A percentile compares a stretch with the other conserved stretches of the same genome.
These are phyloP conservation scores for Acyrthosiphon pisum DNA, from an alignment of 1,140 invertebrate species.

Conservation along the genomic window DNA sequence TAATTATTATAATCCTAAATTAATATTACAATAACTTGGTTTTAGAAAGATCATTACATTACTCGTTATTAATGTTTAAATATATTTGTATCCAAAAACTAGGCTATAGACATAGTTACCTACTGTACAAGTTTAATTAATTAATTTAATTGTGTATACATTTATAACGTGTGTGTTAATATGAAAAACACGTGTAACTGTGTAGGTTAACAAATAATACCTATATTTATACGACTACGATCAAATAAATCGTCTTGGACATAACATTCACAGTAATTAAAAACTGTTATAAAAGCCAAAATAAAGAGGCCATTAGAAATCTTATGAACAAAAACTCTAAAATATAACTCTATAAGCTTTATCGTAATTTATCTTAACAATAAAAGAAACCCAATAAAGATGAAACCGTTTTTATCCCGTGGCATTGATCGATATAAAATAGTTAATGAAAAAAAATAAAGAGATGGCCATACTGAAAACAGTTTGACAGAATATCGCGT, in stretches of 20 bases:
- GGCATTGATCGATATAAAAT: background rate
- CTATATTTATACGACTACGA: background rate
- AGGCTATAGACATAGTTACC: too few relatives aligned
- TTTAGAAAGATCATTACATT: background rate
- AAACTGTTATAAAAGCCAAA: background rate
- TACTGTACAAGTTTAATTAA: too few relatives aligned
- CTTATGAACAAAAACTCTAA: too few relatives aligned
- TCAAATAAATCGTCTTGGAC: background rate
- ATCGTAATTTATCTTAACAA: background rate
- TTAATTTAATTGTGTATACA: background rate
- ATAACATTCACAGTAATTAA: background rate
- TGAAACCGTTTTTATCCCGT: background rate
- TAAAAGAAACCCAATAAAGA: background rate
- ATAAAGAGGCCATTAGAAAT: background rate
- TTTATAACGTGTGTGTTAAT: background rate
- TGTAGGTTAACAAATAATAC: background rate
- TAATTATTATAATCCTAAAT: background rate
- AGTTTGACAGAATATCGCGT: too few relatives aligned
- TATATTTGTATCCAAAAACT: too few relatives aligned
- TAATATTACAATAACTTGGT: background rate
- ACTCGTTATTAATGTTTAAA: too few relatives aligned
- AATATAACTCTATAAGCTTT: background rate
- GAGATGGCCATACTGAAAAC: background rate
- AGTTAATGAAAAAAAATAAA: background rate
- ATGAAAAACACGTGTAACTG: background rate